These are phyloP conservation scores for Didymodactylos carnosus DNA, from an alignment of 2,888 invertebrate genomes.

Conservation along the genomic window DNA sequence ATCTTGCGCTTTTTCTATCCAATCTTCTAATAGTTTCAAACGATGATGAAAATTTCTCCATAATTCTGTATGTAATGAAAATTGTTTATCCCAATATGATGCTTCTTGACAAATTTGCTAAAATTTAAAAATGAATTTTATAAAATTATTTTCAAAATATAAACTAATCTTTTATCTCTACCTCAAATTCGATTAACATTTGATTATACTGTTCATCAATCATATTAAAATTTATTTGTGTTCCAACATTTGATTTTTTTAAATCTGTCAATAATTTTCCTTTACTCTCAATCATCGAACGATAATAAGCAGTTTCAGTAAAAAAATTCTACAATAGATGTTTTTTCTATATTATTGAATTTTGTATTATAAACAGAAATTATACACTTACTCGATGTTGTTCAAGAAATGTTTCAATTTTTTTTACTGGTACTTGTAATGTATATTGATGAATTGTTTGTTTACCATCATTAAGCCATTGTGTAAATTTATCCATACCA, in stretches of 20 bases:
- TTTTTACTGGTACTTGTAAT: conserved; percentile 2
- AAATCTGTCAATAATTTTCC: background rate
- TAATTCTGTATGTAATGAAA: background rate
- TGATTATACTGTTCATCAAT: background rate
- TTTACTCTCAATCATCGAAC: background rate
- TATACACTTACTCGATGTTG: conserved; percentile 4
- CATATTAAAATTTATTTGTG: background rate
- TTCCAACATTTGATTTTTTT: background rate
- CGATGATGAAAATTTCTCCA: conserved; percentile 9
- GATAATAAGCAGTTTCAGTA: background rate
- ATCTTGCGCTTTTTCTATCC: conserved; percentile 6
- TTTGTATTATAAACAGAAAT: background rate
- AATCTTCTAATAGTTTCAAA: conserved; percentile 3
- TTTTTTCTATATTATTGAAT: background rate
- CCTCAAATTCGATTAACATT: background rate
- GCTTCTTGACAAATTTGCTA: background rate
- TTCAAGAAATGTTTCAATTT: conserved; percentile 5
- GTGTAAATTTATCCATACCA: conserved; percentile 2
- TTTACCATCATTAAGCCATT: conserved; percentile 7
- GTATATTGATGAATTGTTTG: conserved; percentile 1
- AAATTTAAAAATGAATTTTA: background rate
- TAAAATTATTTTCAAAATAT: background rate
- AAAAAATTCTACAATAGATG: background rate
- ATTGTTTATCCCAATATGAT: conserved; percentile 8
- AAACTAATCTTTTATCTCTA: background rate